Conservation (phyloP, 1,140 invertebrate species). For the Bemisia tabaci region DNA sequence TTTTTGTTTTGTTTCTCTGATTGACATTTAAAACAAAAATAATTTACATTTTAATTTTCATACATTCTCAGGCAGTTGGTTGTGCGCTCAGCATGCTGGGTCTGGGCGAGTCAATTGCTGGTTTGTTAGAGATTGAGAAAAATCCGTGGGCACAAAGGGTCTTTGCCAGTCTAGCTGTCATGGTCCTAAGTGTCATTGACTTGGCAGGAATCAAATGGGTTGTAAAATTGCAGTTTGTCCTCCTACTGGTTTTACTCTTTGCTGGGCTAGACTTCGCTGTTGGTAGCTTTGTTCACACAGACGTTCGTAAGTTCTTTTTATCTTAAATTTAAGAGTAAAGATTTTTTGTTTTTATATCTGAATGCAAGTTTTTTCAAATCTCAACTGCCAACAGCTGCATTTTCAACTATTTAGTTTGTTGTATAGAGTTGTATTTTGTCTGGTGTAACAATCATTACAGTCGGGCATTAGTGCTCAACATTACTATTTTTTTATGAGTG, state of each 20-base stretch:
- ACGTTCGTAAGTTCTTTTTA: slow-evolving; percentile 42
- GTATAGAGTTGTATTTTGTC: too few species aligned
- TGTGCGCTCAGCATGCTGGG: slow-evolving; percentile 89
- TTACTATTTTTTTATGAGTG: too few species aligned
- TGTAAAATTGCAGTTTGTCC: slow-evolving; percentile 75
- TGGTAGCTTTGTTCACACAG: slow-evolving; percentile 62
- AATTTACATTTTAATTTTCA: too few species aligned
- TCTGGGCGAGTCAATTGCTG: slow-evolving; percentile 89
- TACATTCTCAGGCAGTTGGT: slow-evolving; percentile 75
- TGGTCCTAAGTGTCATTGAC: slow-evolving; percentile 74
- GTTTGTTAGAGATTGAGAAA: slow-evolving; percentile 54
- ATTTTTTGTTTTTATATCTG: too few species aligned
- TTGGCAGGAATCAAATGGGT: slow-evolving; percentile 88
- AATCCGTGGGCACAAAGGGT: slow-evolving; percentile 59
- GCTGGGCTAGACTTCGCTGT: slow-evolving; percentile 80
- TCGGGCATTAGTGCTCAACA: too few species aligned
- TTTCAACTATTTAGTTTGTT: too few species aligned
- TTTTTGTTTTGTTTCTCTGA: too few species aligned
- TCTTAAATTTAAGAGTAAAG: slow-evolving; percentile 5
- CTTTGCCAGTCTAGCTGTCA: slow-evolving; percentile 65
- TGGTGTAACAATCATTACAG: too few species aligned
- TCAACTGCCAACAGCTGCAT: too few species aligned
- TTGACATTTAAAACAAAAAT: too few species aligned
- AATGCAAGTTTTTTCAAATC: too few species aligned
- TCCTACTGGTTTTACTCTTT: slow-evolving; percentile 66